Evolutionary conservation across 2,888 invertebrate genomes (phyloP), one percentile per base, ranked within the genome.

Genomic region (Palloptera scutellata): DNA sequence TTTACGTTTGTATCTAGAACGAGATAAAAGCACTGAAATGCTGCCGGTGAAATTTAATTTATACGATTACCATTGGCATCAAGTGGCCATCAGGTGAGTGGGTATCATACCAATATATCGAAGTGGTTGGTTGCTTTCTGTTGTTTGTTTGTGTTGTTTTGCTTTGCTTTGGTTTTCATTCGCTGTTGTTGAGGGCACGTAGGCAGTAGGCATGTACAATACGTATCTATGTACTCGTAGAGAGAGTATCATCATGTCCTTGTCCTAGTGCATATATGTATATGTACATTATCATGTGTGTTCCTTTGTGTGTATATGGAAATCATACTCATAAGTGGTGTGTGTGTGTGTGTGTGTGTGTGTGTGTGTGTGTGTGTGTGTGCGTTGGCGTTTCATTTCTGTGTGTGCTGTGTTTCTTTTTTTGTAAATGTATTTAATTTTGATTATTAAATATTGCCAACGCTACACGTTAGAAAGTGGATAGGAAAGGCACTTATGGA

Each of bases 31-130:
- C 72, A 84, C 85, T 73, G 85, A 85, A 82, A 85, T 85, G 85
- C 77, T 85, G 75, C 82, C 84, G 71, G 80, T 85, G 72, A 84
- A 84, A 80, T 83, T 84, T 73, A 81, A 83, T 79, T 79, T 85
- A 77, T 84, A 83, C 78, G 85, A 85, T 79, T 82, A 83, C 77
- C 84, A 81, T 68, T 85, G 85, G 85, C 85, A 85, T 83, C 84
- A 85, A 80, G 82, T 85, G 77, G 83, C 84, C 74, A 83, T 85
- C 78, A 85, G 85, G 85, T 85, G 77, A 78, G 81, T 69, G 45
- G n/a, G 43, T 15, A n/a, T 17, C 13, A 12, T 51, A 15, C 12
- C 12, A 11, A 15, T 30, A 51, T 61, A 41, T 12, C 40, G 12
- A 1, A 42, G 15, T 17, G 40, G 17, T 17, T 1, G 19, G 61